Evolutionary conservation across 2,113 vertebrate species (phyloP), one percentile per base, ranked within the genome.

Genomic region (Naja naja): DNA sequence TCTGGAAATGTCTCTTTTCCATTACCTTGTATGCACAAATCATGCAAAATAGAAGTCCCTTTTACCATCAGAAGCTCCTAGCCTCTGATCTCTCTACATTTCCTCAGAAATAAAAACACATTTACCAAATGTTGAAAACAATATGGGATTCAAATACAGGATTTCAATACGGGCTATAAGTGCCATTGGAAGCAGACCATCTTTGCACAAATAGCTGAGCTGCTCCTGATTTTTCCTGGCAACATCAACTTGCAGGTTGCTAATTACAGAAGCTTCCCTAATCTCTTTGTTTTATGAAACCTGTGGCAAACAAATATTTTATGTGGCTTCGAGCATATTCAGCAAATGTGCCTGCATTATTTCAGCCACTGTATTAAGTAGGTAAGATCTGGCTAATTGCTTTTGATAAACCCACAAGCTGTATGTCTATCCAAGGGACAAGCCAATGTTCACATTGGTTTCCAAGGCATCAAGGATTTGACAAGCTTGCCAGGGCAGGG

Each of bases 381-480:
- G 22, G 39, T 60, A 53, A 88, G 47, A 47, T 92, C 95, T 95
- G 81, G 43, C 27, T 53, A 92, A 93, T 90, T 90, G 49, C 27
- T 94, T 85, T 81, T 91, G 94, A 96, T 93, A 94, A 94, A 95
- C 92, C 55, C 27, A 39, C 69, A 87, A 54, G 60, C 90, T 92
- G 92, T 94, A 88, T 95, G 74, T 91, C 6, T 93, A 91, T 56
- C 56, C 81, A 93, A 90, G 52, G 89, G 90, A 93, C 89, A 91
- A 95, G 85, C 16, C 92, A 93, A 96, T 25, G 30, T 60, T 93
- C 94, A 96, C 90, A 52, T 39, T 95, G 14, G n/a, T 94, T 92
- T 96, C 54, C 56, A 93, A 95, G 96, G 69, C 14, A 43, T 91
- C 58, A 95, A 95, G 91, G 22, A 91, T 94, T 94, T 27, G 88